phyloP scores from a whole-genome alignment of 2,888 invertebrate genomes.

The Pandemis heparana region DNA sequence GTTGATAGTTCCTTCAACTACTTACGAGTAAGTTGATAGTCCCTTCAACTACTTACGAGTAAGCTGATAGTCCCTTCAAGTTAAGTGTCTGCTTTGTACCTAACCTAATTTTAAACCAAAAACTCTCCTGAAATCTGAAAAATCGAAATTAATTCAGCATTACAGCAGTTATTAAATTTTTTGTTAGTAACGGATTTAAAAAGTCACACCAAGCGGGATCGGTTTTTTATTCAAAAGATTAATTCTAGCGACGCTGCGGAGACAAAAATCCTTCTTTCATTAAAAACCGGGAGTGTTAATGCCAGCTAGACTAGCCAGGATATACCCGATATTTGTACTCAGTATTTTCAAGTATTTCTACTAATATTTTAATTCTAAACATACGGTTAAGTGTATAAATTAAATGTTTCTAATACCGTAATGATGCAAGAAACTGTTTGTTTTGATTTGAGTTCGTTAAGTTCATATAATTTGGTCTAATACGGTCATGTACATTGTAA shows the following conservation, averaged over 20 bases:
- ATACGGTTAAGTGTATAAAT: no score
- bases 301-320: background rate
- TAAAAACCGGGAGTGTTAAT: conserved; percentile 30
- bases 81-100: no score
- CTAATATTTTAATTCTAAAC: no score
- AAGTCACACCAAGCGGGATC: conserved; percentile 10
- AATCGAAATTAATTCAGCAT: conserved; percentile 16
- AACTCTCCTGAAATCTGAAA: background rate
- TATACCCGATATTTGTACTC: conserved; percentile 3
- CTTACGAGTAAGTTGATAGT: no score
- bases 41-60: no score
- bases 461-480: no score
- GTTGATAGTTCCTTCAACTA: no score
- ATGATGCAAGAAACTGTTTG: no score
- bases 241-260: conserved; percentile 34
- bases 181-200: conserved; percentile 34
- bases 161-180: conserved; percentile 26
- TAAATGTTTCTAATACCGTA: no score
- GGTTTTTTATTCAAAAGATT: conserved; percentile 38
- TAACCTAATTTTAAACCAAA: background rate
- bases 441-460: no score
- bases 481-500: no score
- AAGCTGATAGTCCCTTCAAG: no score
- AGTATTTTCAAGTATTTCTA: conserved; percentile 22
- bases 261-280: conserved; percentile 40